Percentiles rank a stretch among this genome's conserved stretches.
These are phyloP conservation scores for Dendrolimus houi DNA, from an alignment of 2,888 invertebrate species.

Conservation along the genomic window DNA sequence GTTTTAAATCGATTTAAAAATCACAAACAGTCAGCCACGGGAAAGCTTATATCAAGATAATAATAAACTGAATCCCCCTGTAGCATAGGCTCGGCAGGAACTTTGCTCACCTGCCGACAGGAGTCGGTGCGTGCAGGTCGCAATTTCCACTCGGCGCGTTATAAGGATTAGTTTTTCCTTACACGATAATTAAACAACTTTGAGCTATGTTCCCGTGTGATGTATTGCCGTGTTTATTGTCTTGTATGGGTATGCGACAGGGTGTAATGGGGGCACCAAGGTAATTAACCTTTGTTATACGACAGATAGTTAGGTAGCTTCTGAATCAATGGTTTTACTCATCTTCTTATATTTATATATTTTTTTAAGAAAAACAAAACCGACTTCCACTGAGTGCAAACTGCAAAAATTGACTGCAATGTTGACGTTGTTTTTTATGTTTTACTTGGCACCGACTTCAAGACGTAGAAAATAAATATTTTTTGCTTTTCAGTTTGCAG, in stretches of 20 bases:
- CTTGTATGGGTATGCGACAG: constrained; percentile 25
- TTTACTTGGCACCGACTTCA: too few relatives aligned
- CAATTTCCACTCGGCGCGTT: constrained; percentile 60
- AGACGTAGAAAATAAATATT: too few relatives aligned
- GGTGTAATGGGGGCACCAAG: background rate
- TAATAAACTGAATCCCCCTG: constrained; percentile 29
- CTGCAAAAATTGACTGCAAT: too few relatives aligned
- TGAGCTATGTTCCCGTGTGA: constrained; percentile 67
- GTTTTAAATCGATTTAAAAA: too few relatives aligned
- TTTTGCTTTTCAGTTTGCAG: too few relatives aligned
- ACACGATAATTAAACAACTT: constrained; percentile 73
- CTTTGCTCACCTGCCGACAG: constrained; percentile 55
- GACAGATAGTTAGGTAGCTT: constrained; percentile 6
- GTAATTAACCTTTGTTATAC: constrained; percentile 29
- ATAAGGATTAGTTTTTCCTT: constrained; percentile 73
- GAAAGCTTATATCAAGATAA: too few relatives aligned
- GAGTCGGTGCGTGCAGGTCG: constrained; percentile 37
- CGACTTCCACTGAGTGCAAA: too few relatives aligned
- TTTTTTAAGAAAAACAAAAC: too few relatives aligned
- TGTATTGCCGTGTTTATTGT: constrained; percentile 70
- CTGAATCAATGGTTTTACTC: too few relatives aligned
- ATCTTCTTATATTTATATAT: too few relatives aligned
- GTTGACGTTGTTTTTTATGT: too few relatives aligned
- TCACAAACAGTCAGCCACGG: too few relatives aligned
- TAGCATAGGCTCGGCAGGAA: constrained; percentile 30